These are phyloP conservation scores for Aphaenogaster floridana DNA, from an alignment of 1,140 invertebrate species.

Conservation along the genomic window DNA sequence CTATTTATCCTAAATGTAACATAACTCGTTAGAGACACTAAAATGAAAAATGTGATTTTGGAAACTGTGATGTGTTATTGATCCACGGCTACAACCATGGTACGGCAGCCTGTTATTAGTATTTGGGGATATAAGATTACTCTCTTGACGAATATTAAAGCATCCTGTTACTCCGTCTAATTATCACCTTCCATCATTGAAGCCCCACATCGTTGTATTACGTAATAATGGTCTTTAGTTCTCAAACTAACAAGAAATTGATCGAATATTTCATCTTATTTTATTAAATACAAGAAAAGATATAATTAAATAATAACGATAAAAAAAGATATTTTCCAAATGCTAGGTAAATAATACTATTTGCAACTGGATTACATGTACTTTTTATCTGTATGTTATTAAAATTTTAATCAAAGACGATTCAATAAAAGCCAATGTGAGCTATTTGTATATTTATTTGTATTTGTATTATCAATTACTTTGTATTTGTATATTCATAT, in stretches of 20 bases:
- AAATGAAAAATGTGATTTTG: background rate
- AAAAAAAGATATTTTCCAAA: background rate
- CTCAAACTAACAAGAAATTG: background rate
- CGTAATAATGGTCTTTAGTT: background rate
- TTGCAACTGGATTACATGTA: background rate
- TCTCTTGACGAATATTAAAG: slow-evolving; percentile 78
- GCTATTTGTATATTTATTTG: too few relatives aligned
- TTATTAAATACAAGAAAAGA: background rate
- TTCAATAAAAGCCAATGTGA: too few relatives aligned
- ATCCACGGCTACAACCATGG: slow-evolving; percentile 76
- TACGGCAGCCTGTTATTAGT: slow-evolving; percentile 81
- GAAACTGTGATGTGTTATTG: slow-evolving; percentile 71
- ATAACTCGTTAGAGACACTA: background rate
- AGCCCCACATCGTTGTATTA: background rate
- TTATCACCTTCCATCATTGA: slow-evolving; percentile 66
- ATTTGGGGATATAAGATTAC: slow-evolving; percentile 83
- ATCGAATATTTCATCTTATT: background rate
- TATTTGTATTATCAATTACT: too few relatives aligned
- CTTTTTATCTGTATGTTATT: background rate
- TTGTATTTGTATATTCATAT: too few relatives aligned
- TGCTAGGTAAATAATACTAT: background rate
- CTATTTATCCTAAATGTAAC: background rate
- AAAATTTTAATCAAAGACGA: background rate
- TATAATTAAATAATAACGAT: slow-evolving; percentile 9
- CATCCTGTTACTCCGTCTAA: slow-evolving; percentile 78